Conservation (phyloP, 2,113 vertebrate species). For the Eulemur macaco region DNA sequence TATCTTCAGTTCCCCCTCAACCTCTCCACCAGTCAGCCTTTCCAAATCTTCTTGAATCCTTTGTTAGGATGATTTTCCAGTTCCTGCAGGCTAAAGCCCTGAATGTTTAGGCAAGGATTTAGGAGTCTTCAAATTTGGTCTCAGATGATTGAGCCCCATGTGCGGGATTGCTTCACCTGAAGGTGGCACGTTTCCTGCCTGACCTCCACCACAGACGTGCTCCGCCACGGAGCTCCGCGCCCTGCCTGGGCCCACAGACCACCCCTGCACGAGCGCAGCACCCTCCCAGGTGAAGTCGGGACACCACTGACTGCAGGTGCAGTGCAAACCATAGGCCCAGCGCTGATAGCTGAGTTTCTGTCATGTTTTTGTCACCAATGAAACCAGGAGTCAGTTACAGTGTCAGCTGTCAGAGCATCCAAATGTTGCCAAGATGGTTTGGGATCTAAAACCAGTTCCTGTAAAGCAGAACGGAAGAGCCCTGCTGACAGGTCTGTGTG, state of each 20-base stretch:
- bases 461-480: neutral
- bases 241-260: neutral
- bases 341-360: neutral
- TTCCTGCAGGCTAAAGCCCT: neutral
- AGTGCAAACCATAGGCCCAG: fast-evolving
- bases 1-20: neutral
- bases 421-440: no score
- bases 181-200: no score
- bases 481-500: fast-evolving
- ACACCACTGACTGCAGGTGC: fast-evolving
- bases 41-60: neutral
- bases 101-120: neutral
- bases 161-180: fast-evolving
- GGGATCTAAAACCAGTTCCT: neutral
- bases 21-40: neutral
- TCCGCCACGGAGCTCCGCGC: fast-evolving
- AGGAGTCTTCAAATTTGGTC: neutral
- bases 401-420: neutral
- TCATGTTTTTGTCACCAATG: neutral
- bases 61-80: neutral
- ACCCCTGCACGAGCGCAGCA: fast-evolving
- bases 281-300: fast-evolving
- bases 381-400: neutral
- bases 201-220: fast-evolving
- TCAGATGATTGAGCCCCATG: fast-evolving